phyloP scores from a whole-genome alignment of 35 echinoderm and acorn worm genomes.

The Heliocidaris erythrogramma region DNA sequence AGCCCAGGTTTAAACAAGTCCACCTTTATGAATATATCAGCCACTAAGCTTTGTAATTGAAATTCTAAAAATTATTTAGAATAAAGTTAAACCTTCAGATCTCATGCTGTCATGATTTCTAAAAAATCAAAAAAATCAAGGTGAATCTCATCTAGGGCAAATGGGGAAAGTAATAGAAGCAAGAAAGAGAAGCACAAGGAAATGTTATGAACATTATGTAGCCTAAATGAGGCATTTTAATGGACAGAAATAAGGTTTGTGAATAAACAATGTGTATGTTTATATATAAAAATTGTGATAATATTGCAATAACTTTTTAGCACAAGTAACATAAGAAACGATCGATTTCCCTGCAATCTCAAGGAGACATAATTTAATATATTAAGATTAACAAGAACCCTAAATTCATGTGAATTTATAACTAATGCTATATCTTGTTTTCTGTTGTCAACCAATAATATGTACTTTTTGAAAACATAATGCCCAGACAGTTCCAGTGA shows the following conservation, averaged over 20 bases:
- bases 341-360: no score
- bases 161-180: neutral
- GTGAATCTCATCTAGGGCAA: neutral
- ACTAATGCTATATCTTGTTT: neutral
- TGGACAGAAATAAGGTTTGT: neutral
- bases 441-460: neutral
- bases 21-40: no score
- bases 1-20: no score
- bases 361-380: no score
- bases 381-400: no score
- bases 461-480: neutral
- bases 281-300: neutral
- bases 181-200: neutral
- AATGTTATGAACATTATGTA: neutral
- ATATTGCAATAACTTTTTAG: neutral
- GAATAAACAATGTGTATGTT: neutral
- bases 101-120: no score
- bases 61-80: no score
- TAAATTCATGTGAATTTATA: no score
- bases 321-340: neutral
- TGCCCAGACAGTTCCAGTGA: neutral
- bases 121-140: no score
- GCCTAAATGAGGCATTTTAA: neutral
- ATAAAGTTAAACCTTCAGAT: no score
- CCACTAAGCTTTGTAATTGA: no score